Base-by-base conservation (phyloP, 2,113 vertebrate genomes). In the Progne subis region DNA sequence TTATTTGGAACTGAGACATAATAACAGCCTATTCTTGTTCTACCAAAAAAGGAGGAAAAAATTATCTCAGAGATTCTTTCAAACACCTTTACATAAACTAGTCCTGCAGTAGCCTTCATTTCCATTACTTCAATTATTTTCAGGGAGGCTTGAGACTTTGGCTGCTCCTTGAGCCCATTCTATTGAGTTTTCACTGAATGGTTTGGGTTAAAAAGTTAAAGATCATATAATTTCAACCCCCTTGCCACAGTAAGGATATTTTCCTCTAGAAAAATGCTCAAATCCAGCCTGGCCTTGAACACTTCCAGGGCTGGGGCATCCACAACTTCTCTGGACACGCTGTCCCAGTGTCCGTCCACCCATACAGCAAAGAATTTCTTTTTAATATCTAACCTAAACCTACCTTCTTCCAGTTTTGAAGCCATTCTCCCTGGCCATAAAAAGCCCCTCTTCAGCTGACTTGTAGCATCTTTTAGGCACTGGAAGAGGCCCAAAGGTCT, bases 141-240 rank as follows among this genome's bases (percentile, higher is more conserved):
- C 28, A 64, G 41, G 18, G 32, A 52, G 7, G 8, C 1, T 59
- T 43, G 34, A 76, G 28, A 67, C n/a, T 18, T 18, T 78, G 68
- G 5, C 9, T 77, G 29, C 16, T 12, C 8, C 14, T 32, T 49
- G 26, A 78, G 29, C 3, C 1, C 2, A 0, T 61, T 63, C 24
- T 64, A 1, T 19, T 52, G 43, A 11, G 28, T 65, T 49, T 59
- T 52, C 44, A 59, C 24, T 2, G 9, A 46, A n/a, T 21, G 16
- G 2, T 44, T 75, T n/a, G 39, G 14, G 39, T 44, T 39, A 24
- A 52, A 60, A 68, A 0, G 28, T 82, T 75, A 53, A 82, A 67
- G 13, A 68, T 29, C 3, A 3, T 8, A 5, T 2, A 24, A 15
- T 46, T n/a, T 26, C 32, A 43, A 5, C 6, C 9, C 2, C 2